Conservation (phyloP, 2,888 invertebrate species). For the Drosophila incognita region DNA sequence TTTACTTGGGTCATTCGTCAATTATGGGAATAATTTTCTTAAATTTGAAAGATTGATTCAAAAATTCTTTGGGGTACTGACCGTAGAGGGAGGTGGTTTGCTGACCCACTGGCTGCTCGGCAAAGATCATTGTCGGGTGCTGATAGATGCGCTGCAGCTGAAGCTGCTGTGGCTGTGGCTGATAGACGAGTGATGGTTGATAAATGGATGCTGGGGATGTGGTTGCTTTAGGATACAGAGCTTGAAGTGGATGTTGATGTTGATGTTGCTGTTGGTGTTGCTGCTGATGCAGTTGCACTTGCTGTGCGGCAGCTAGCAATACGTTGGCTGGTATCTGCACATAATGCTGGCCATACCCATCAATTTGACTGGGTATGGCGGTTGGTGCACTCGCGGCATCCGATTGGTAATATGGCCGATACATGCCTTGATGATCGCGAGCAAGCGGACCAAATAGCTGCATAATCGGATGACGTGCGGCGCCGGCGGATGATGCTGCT, state of each 20-base stretch:
- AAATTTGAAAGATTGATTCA: not conserved
- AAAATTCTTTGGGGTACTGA: conserved; percentile 23
- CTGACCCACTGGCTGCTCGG: conserved; percentile 46
- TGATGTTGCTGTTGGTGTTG: conserved; percentile 51
- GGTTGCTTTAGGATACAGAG: conserved; percentile 46
- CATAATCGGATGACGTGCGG: conserved; percentile 47
- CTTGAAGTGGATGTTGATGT: conserved; percentile 6
- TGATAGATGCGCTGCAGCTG: conserved; percentile 48
- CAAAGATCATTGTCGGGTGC: conserved; percentile 50
- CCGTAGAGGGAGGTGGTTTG: conserved; percentile 52
- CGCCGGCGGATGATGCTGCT: conserved; percentile 33
- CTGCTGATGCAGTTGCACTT: conserved; percentile 63
- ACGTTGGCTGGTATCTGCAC: conserved; percentile 73
- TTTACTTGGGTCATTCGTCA: not conserved
- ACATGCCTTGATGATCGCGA: conserved; percentile 75
- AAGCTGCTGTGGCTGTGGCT: conserved; percentile 30
- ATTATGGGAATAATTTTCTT: not conserved
- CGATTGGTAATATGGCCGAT: conserved; percentile 68
- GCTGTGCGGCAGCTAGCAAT: conserved; percentile 70
- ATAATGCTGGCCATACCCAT: conserved; percentile 57
- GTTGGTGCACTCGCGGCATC: conserved; percentile 45
- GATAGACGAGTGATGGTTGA: conserved; percentile 55
- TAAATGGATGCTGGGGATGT: conserved; percentile 39
- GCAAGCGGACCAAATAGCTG: conserved; percentile 75
- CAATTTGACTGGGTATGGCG: conserved; percentile 32